Evolutionary conservation across 2,113 vertebrate genomes (phyloP), one percentile per base, ranked within the genome.

Genomic region (Macrotus californicus): DNA sequence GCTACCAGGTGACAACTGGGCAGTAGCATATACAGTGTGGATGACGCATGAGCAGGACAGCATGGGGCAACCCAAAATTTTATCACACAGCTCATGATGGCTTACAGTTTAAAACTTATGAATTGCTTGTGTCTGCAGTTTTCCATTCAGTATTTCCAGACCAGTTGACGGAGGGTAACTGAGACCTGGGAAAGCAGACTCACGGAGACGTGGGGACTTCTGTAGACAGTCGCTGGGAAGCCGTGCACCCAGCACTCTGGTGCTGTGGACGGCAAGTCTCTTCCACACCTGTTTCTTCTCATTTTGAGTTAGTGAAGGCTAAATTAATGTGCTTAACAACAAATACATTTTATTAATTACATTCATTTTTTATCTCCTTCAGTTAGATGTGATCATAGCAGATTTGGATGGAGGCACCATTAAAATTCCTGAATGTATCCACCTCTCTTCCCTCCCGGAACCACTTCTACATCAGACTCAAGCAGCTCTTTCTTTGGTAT

Each of bases 401-500:
- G 99, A 99, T 98, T 98, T 99, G 98, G 99, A 99, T 97, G 99
- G 99, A 97, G 99, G 99, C 97, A 99, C 99, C 90, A 99, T 99
- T 98, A 99, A 99, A 98, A 98, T 99, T 97, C 99, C 99, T 36
- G 99, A 99, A 98, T 99, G 99, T 96, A 99, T 99, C 98, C 99
- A 99, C 98, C 98, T 99, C 80, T 99, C 99, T 85, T 98, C 98
- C 84, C 99, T 99, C 61, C 99, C 99, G 54, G 99, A 99, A 96
- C 99, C 99, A 54, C 98, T 99, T 91, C 98, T 99, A 5, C 98
- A 99, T 92, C 99, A 99, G 96, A 99, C 99, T 50, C 99, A 99
- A 97, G 98, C 97, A 75, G 98, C 99, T 0, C 98, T 99, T 95
- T 99, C 99, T 96, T 96, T 99, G 98, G 99, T 99, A 99, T 91